phyloP scores from a whole-genome alignment of 2,888 invertebrate genomes.

The Melieria omissa region DNA sequence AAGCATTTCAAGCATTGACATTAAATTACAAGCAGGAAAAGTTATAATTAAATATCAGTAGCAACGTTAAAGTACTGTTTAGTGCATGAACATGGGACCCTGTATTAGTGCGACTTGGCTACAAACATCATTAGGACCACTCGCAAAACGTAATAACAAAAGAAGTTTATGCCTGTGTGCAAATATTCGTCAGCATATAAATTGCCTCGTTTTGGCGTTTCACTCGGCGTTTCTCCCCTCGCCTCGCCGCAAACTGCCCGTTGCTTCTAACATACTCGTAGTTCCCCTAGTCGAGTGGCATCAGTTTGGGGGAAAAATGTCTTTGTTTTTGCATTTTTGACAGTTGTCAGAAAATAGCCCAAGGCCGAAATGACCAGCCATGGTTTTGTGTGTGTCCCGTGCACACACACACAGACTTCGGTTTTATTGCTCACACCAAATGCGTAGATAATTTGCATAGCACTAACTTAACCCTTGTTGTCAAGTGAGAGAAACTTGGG shows the following conservation, averaged over 20 bases:
- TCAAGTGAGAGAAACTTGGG: conserved; percentile 29
- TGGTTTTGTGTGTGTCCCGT: no score
- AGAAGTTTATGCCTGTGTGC: conserved; percentile 17
- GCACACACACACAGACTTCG: neutral
- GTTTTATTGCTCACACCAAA: conserved; percentile 14
- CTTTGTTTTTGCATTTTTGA: conserved; percentile 46
- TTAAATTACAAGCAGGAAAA: neutral
- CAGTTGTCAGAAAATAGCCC: conserved; percentile 52
- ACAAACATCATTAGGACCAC: neutral
- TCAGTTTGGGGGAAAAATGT: neutral
- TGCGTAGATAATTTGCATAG: conserved; percentile 10
- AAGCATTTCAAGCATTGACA: neutral
- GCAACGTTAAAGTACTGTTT: no score
- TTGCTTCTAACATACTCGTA: no score
- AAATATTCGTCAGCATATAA: conserved; percentile 59
- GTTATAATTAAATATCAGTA: no score
- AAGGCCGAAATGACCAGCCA: conserved; percentile 16
- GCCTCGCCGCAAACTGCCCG: neutral
- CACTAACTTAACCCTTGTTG: conserved; percentile 15
- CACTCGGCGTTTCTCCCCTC: conserved; percentile 9
- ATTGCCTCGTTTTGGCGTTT: conserved; percentile 57
- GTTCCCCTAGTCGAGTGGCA: no score
- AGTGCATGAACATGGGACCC: no score
- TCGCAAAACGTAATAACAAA: conserved; percentile 11
- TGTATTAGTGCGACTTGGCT: no score